Evolutionary conservation across 2,113 vertebrate species (phyloP).

Genomic region (Ondatra zibethicus): DNA sequence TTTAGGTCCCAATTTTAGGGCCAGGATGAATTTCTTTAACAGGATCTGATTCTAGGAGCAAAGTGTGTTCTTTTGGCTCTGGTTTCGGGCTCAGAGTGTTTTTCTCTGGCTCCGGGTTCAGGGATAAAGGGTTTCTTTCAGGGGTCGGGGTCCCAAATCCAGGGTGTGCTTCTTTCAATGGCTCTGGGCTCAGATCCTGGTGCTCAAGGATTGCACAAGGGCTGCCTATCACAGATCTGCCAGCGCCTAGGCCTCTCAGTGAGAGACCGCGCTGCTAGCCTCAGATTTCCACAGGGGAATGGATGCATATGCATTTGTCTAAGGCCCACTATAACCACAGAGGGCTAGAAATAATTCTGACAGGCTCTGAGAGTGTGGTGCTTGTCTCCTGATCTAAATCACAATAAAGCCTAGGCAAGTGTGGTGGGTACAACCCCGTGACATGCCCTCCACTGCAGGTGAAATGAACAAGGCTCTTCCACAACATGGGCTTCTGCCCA

Average conservation of each 20-base stretch:
- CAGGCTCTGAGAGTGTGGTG: not conserved
- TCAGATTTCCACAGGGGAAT: not conserved
- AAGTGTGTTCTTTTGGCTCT: too few species aligned
- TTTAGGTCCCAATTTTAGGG: too few species aligned
- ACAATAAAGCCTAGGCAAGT: not conserved
- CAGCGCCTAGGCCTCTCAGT: not conserved
- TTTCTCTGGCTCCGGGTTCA: too few species aligned
- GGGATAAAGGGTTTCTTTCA: too few species aligned
- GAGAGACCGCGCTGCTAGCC: not conserved
- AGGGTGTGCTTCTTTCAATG: too few species aligned
- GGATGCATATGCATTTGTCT: not conserved
- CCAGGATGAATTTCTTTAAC: too few species aligned
- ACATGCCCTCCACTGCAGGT: not conserved
- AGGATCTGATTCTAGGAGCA: too few species aligned
- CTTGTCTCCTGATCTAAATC: not conserved
- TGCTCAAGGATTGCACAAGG: too few species aligned
- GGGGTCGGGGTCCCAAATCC: too few species aligned
- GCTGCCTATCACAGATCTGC: too few species aligned
- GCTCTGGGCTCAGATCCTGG: too few species aligned
- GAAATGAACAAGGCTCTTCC: not conserved
- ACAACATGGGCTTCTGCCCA: rapidly evolving
- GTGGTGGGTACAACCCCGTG: not conserved
- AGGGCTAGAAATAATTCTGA: slow-evolving; percentile 8
- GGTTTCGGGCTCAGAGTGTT: too few species aligned
- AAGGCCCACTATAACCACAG: slow-evolving; percentile 45